Evolutionary conservation across 2,797 vertebrate species (phyloP).

Genomic region (Pseudomugil tenellus): DNA sequence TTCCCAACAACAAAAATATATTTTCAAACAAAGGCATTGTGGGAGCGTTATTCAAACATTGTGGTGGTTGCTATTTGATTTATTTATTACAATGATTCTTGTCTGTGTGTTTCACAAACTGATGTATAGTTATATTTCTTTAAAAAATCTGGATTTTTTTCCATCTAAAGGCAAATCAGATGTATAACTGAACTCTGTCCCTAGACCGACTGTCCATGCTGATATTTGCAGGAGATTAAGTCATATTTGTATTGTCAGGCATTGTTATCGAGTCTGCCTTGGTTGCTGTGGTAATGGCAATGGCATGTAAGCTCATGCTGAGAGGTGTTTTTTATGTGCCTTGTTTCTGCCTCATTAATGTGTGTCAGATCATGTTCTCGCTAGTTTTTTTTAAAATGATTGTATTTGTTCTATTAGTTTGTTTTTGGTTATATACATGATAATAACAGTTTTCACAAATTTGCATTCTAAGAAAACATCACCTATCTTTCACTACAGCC

Average conservation of each 20-base stretch:
- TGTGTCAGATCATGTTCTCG: conserved; percentile 11
- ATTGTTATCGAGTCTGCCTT: conserved; percentile 35
- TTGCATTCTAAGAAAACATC: neutral
- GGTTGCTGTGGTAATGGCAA: conserved; percentile 58
- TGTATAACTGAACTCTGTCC: conserved; percentile 39
- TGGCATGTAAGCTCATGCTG: conserved; percentile 46
- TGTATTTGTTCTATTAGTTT: conserved; percentile 2
- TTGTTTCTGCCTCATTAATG: conserved; percentile 21
- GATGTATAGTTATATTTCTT: conserved; percentile 21
- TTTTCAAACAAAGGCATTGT: neutral
- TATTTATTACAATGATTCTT: conserved; percentile 9
- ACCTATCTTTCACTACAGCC: neutral
- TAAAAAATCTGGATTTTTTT: conserved; percentile 28
- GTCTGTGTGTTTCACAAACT: neutral
- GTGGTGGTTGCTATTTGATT: neutral
- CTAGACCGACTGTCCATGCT: conserved; percentile 29
- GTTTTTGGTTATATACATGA: neutral
- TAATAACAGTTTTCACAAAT: conserved; percentile 18
- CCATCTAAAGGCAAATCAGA: conserved; percentile 32
- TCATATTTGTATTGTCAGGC: conserved; percentile 57
- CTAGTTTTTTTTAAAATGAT: neutral
- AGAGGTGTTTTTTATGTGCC: conserved; percentile 36
- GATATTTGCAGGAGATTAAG: conserved; percentile 51
- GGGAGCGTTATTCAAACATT: conserved; percentile 16
- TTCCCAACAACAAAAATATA: conserved; percentile 14